phyloP scores from a whole-genome alignment of 2,797 vertebrate genomes.

The Pseudomugil gertrudae region DNA sequence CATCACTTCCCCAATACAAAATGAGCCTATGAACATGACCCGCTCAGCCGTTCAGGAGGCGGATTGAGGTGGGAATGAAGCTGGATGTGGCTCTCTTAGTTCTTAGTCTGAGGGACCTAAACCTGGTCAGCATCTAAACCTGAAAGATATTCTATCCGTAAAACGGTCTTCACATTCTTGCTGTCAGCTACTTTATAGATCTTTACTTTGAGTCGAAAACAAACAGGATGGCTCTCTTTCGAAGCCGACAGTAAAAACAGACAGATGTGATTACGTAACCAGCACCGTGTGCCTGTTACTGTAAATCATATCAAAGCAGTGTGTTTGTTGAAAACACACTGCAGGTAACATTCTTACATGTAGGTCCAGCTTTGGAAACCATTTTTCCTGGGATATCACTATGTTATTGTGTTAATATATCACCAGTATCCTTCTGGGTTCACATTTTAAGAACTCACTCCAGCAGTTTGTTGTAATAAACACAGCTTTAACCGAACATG shows the following conservation, averaged over 20 bases:
- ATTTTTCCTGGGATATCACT: not conserved
- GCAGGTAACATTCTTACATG: not conserved
- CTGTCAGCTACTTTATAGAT: not conserved
- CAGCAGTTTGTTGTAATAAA: constrained; percentile 46
- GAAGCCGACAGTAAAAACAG: not conserved
- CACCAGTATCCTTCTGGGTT: constrained; percentile 19
- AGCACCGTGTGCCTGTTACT: not conserved
- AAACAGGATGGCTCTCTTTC: not conserved
- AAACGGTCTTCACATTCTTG: not conserved
- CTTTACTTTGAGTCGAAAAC: not conserved
- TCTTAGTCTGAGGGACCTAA: no score
- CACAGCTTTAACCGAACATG: constrained; percentile 23
- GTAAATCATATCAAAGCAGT: not conserved
- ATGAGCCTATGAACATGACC: no score
- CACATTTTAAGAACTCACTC: constrained; percentile 36
- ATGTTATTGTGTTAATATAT: constrained; percentile 10
- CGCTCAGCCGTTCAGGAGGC: no score
- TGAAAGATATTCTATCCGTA: not conserved
- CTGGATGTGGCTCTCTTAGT: no score
- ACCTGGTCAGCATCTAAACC: no score
- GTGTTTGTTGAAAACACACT: not conserved
- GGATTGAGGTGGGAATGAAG: no score
- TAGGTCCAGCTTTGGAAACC: not conserved
- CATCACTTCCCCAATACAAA: no score
- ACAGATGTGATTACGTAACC: not conserved